A percentile compares a stretch with the other conserved stretches of the same genome.
Evolutionary conservation across 1,140 invertebrate genomes (phyloP).

Genomic region (Tetramorium parvispinum): DNA sequence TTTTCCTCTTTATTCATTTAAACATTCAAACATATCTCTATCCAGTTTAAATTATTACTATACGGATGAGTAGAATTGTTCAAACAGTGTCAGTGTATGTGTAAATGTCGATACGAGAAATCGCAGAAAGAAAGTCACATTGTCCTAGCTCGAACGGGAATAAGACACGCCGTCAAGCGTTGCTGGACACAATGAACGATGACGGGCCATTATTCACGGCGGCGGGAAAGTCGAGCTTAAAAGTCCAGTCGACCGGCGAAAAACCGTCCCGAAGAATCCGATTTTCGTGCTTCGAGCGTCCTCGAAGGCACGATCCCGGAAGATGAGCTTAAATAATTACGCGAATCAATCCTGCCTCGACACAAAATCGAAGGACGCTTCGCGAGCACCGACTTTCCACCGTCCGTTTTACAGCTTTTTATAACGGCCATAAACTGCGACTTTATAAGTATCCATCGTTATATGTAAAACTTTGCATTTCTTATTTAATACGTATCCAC

Average conservation of each 20-base stretch:
- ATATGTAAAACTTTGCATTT: background rate
- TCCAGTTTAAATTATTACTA: conserved; percentile 55
- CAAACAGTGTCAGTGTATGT: conserved; percentile 7
- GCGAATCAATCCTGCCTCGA: conserved; percentile 36
- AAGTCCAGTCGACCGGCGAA: conserved; percentile 38
- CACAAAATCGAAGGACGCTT: conserved; percentile 35
- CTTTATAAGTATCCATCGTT: background rate
- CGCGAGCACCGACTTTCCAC: background rate
- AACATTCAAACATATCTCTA: conserved; percentile 56
- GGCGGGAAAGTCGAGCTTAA: conserved; percentile 47
- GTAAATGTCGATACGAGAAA: conserved; percentile 8
- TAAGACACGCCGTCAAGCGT: conserved; percentile 60
- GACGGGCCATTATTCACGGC: conserved; percentile 63
- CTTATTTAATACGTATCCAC: background rate
- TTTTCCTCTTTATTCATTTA: background rate
- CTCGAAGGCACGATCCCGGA: background rate
- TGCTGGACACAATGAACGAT: conserved; percentile 58
- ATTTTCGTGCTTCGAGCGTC: background rate
- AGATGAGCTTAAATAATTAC: conserved; percentile 65
- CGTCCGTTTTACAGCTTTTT: background rate
- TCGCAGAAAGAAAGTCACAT: conserved; percentile 62
- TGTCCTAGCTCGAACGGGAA: conserved; percentile 58
- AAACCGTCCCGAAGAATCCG: conserved; percentile 57
- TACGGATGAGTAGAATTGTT: conserved; percentile 66
- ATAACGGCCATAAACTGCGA: background rate